Conservation (phyloP, 2,888 invertebrate species). For the Standfussiana lucernea region DNA sequence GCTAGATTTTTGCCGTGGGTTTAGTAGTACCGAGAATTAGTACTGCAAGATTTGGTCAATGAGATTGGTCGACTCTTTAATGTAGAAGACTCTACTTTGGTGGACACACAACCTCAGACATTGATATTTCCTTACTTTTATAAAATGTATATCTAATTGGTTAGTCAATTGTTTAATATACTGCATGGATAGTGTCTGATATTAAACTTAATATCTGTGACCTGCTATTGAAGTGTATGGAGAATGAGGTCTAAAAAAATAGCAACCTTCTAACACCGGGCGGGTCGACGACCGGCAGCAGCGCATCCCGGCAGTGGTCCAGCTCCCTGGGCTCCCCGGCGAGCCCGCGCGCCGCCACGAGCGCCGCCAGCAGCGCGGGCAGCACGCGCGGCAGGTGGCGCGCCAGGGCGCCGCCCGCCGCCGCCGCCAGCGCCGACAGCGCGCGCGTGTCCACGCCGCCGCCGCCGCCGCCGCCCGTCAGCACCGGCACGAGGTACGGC, state of each 20-base stretch:
- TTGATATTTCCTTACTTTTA: background rate
- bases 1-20: background rate
- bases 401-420: constrained; percentile 88
- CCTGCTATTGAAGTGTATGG: background rate
- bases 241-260: background rate
- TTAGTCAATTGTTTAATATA: background rate
- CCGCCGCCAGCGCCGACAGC: constrained; percentile 92
- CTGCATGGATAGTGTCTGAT: no score
- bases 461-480: constrained; percentile 90
- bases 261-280: constrained; percentile 94
- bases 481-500: constrained; percentile 98
- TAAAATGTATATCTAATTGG: background rate
- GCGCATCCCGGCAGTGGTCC: constrained; percentile 97
- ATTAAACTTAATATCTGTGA: background rate
- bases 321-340: constrained; percentile 93
- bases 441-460: constrained; percentile 75
- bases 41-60: background rate
- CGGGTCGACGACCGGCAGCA: constrained; percentile 97
- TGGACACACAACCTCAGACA: no score
- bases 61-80: no score
- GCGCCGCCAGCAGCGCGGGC: constrained; percentile 95
- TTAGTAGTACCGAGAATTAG: background rate
- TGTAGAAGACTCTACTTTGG: no score
- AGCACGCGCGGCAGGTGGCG: constrained; percentile 98
- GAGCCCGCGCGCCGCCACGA: constrained; percentile 93